Evolutionary conservation across 1,140 invertebrate species (phyloP).

Genomic region (Apis laboriosa): DNA sequence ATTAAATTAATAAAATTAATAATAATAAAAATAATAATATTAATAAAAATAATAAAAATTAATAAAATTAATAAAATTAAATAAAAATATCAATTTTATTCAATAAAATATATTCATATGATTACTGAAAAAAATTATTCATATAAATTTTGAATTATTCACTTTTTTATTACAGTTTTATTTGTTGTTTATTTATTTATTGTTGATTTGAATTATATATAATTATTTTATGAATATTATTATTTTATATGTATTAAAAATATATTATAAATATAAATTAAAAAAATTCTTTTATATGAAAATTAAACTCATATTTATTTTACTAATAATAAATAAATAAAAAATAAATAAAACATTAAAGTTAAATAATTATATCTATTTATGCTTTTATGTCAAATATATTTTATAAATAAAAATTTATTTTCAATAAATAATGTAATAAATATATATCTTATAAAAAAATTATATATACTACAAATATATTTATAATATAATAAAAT

Average conservation of each 20-base stretch:
- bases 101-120: background rate
- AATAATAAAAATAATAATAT: background rate
- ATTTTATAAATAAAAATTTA: background rate
- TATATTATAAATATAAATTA: too few relatives aligned
- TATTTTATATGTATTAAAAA: too few relatives aligned
- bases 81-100: background rate
- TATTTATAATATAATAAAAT: background rate
- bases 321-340: too few relatives aligned
- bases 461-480: background rate
- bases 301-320: too few relatives aligned
- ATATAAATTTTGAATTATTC: too few relatives aligned
- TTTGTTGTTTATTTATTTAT: too few relatives aligned
- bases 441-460: background rate
- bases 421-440: background rate
- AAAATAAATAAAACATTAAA: background rate
- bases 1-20: background rate
- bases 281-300: too few relatives aligned
- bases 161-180: too few relatives aligned
- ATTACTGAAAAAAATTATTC: too few relatives aligned
- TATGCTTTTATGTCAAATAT: background rate
- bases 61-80: background rate
- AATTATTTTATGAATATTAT: background rate
- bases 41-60: background rate
- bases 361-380: background rate
- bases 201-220: background rate